Conservation (phyloP, 35 echinoderm and acorn worm genomes). For the Nesometra sesokonis region DNA sequence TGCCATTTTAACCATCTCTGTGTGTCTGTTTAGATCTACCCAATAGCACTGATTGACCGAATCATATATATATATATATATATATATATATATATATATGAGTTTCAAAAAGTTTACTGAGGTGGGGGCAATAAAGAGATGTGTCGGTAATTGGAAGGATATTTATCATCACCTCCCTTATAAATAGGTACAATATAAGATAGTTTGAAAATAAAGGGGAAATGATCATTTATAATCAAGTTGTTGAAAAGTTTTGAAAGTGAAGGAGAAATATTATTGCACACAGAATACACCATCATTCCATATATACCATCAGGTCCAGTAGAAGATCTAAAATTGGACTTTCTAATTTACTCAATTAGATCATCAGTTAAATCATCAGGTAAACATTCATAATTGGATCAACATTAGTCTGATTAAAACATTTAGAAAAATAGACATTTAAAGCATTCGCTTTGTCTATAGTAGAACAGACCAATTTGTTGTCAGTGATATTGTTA, state of each 20-base stretch:
- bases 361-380: background rate
- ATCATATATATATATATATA: no score
- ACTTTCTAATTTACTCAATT: background rate
- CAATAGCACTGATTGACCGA: no score
- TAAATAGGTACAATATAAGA: background rate
- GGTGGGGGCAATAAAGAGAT: background rate
- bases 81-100: background rate
- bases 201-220: background rate
- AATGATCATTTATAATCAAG: background rate
- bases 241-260: background rate
- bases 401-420: no score
- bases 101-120: background rate
- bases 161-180: background rate
- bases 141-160: background rate
- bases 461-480: no score
- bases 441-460: no score
- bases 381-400: background rate
- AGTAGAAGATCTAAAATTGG: background rate
- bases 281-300: background rate
- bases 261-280: background rate
- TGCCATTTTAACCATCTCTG: no score
- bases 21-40: no score
- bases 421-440: no score
- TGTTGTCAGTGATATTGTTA: no score
- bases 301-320: background rate